Evolutionary conservation across 2,888 invertebrate species (phyloP).

Genomic region (Microplitis manilae): DNA sequence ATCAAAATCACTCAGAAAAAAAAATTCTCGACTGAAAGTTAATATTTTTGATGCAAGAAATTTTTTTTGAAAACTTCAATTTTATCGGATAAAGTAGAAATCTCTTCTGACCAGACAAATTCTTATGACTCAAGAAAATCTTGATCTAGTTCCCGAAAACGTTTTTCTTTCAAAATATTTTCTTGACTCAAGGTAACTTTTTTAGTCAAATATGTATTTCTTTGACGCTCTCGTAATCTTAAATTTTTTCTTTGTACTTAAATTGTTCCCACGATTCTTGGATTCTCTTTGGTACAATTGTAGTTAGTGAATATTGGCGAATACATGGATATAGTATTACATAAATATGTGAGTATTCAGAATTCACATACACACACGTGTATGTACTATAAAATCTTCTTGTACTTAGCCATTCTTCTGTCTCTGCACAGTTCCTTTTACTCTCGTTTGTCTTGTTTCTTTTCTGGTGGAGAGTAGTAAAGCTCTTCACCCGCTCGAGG

Average conservation of each 20-base stretch:
- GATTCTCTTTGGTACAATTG: not conserved
- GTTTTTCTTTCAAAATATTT: too few relatives aligned
- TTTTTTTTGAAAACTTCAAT: too few relatives aligned
- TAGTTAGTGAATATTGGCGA: slow-evolving; percentile 23
- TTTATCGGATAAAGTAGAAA: too few relatives aligned
- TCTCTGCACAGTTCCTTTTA: slow-evolving; percentile 39
- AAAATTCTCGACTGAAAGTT: too few relatives aligned
- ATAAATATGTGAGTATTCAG: not conserved
- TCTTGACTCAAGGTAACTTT: too few relatives aligned
- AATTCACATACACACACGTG: not conserved
- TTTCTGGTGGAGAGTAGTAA: slow-evolving; percentile 48
- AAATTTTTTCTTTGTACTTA: slow-evolving; percentile 1
- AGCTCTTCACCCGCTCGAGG: slow-evolving; percentile 51
- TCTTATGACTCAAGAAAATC: too few relatives aligned
- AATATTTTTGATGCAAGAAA: too few relatives aligned
- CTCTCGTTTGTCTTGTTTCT: slow-evolving; percentile 55
- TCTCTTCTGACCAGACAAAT: too few relatives aligned
- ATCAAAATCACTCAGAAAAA: too few relatives aligned
- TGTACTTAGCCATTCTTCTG: not conserved
- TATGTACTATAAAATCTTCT: not conserved
- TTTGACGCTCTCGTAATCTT: not conserved
- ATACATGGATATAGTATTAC: not conserved
- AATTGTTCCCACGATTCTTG: not conserved
- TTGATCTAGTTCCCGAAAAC: too few relatives aligned
- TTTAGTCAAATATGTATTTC: too few relatives aligned